Conservation (phyloP, 2,113 vertebrate species). For the Sardina pilchardus region DNA sequence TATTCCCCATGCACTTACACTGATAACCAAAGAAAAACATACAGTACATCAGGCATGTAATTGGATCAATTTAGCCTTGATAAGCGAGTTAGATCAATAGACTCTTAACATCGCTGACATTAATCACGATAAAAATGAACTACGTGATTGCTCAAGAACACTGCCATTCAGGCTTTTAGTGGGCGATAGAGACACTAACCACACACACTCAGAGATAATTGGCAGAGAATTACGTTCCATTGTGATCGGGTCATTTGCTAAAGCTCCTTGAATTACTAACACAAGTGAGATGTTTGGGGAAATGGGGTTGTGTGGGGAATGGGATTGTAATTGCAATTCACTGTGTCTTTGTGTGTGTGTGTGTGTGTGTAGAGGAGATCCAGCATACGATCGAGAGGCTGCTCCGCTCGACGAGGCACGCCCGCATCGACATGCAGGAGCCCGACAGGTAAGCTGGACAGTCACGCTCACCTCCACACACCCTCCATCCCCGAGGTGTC, state of each 20-base stretch:
- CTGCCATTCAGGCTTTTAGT: background rate
- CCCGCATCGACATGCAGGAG: conserved; percentile 72
- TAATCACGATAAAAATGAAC: background rate
- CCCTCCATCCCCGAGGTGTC: background rate
- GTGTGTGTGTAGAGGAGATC: conserved; percentile 68
- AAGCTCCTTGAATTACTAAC: background rate
- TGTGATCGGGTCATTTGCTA: background rate
- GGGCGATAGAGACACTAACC: background rate
- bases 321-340: background rate
- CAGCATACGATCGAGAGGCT: conserved; percentile 76
- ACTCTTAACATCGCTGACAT: background rate
- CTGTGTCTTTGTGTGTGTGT: background rate
- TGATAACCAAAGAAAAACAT: background rate
- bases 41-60: conserved; percentile 17
- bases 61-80: conserved; percentile 1
- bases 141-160: background rate
- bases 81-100: background rate
- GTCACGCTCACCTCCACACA: background rate
- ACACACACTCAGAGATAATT: background rate
- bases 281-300: background rate
- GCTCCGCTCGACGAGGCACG: conserved; percentile 60
- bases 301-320: background rate
- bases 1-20: background rate
- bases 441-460: conserved; percentile 65
- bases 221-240: background rate